Base-by-base conservation (phyloP, 2,888 invertebrate genomes). In the Acrobeloides nanus region DNA sequence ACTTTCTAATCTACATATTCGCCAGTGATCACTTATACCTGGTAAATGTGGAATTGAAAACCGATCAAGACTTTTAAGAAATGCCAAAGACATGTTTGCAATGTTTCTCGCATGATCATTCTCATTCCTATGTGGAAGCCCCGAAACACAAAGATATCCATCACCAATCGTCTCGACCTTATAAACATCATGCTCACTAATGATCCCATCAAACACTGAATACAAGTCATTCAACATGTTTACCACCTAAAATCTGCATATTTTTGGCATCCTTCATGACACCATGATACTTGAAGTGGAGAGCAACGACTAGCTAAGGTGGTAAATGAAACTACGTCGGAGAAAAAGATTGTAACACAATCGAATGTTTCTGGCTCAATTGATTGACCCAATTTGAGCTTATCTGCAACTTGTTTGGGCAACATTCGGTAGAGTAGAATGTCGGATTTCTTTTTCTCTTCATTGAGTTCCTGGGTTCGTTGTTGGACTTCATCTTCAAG, bases 141-240 rank as follows among this genome's bases (percentile, higher is more conserved):
- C 66, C 23, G 65, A 66, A 3, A 68, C 67, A 25, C 60, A 61
- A 5, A 66, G 55, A 37, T 66, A 62, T 6, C 66, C 67, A 39
- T 67, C 67, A 3, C 66, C 67, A 23, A 68, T 68, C 6, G 67
- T 68, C 43, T 66, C 66, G 4, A 68, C 66, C 55, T 70, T 70
- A 55, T 70, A 70, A 20, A 59, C 63, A 44, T 70, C 68, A 46
- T 64, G 61, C 23, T 55, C 54, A 15, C 64, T 68, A 38, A 70
- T 70, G 29, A 68, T 59, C 12, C 55, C 59, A 51, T 70, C 70
- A 44, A 66, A 61, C 2, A 60, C 53, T 2, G 68, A 62, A 58
- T 70, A 70, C 23, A 70, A 55, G 38, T 68, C 64, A 50, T 70
- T 70, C 48, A 70, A 57, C 39, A 70, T 53, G 41, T 64, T 67